Base-by-base conservation (phyloP, 1,140 invertebrate genomes). In the Hypsibius dujardini region DNA sequence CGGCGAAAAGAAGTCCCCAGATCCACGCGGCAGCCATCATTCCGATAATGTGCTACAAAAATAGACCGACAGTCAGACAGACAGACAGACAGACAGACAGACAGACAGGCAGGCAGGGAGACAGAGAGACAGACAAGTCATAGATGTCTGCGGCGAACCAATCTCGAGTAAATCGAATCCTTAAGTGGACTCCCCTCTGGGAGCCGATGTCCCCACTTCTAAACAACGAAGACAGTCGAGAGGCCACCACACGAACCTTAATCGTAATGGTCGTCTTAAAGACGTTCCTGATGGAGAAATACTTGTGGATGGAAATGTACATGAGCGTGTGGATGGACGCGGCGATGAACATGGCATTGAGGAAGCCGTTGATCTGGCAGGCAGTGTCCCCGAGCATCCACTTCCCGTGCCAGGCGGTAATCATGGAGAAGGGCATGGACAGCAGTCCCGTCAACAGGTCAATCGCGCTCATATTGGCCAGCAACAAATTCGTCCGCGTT, bases 21-120 rank as follows among this genome's bases (percentile, higher is more conserved):
- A 79, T 40, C 81, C 81, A 83, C 2, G 81, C 77, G 0, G 74
- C 74, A 59, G 81, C 80, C 80, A 83, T 80, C n/a, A 79, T 71
- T 1, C 79, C 69, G 59, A 82, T 81, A n/a, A 56, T 56, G n/a
- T 56, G 50, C 50, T 56, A n/a, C 7, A 56, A 56, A 28, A 28
- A 56, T 7, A 7, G 50, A 56, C 7, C 50, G 50, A 56, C 50
- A 56, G n/a, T 56, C 7, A n/a, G 50, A 56, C 50, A 7, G 7
- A 12, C 7, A 56, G 7, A 7, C 7, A 56, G 7, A 12, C 7
- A 56, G 7, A 7, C 7, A 56, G 28, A 28, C 28, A 28, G 28
- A 28, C 28, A 28, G 28, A 28, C 28, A 28, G 28, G 28, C 28
- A 28, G 28, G 28, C 28, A 28, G 28, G 28, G 28, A 28, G 28